Percentiles rank a stretch among this genome's conserved stretches.
phyloP scores from a whole-genome alignment of 2,888 invertebrate species.

The Cosmia trapezina region DNA sequence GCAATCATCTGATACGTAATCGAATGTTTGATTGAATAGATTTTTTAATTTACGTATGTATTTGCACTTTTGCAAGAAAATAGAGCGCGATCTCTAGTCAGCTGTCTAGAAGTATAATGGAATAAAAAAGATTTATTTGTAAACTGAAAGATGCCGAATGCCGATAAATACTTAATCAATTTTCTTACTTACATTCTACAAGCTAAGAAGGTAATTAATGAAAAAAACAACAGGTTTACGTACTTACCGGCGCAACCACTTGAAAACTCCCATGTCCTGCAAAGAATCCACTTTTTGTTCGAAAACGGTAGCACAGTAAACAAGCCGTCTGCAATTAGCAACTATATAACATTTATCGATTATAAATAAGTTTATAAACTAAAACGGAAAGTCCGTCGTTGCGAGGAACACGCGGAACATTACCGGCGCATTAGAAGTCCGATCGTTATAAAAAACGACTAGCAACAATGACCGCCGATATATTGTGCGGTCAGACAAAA shows the following conservation, averaged over 20 bases:
- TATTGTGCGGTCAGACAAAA: slow-evolving; percentile 90
- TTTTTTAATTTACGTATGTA: neutral
- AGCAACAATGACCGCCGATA: slow-evolving; percentile 88
- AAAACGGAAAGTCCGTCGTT: slow-evolving; percentile 76
- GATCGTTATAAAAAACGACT: slow-evolving; percentile 85
- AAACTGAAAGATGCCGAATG: too few relatives aligned
- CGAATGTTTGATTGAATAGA: neutral
- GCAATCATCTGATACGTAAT: slow-evolving; percentile 25
- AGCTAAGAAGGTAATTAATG: neutral
- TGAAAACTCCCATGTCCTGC: slow-evolving; percentile 88
- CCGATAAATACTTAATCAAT: neutral
- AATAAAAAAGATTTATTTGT: neutral
- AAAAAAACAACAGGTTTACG: slow-evolving; percentile 31
- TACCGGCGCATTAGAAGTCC: slow-evolving; percentile 85
- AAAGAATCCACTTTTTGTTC: slow-evolving; percentile 81
- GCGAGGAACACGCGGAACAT: slow-evolving; percentile 82
- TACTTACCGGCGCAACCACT: slow-evolving; percentile 89
- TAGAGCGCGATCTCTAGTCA: slow-evolving; percentile 7
- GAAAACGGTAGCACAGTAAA: slow-evolving; percentile 59
- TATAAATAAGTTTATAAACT: slow-evolving; percentile 71
- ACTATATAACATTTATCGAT: slow-evolving; percentile 61
- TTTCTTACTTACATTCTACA: neutral
- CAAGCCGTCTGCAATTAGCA: slow-evolving; percentile 60
- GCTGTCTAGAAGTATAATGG: neutral
- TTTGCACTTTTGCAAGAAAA: neutral